Base-by-base conservation (phyloP, 1,140 invertebrate species). In the Sycophila sp. region DNA sequence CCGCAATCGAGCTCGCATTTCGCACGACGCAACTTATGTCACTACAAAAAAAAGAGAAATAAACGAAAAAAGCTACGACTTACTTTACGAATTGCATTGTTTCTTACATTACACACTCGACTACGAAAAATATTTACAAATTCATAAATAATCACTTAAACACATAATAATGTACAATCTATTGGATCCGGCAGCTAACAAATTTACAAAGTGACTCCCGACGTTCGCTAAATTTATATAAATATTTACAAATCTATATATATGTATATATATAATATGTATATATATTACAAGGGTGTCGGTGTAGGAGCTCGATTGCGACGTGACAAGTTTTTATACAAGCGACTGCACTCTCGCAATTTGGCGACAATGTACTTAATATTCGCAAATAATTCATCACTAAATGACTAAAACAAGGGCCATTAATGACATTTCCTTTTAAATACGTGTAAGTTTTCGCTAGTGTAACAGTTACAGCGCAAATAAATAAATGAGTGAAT, bases 401-500 rank as follows among this genome's bases (percentile, higher is more conserved):
- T 60, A 60, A n/a, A 69, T 60, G 56, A 69, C 53, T 69, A 69
- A 11, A 32, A 60, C n/a, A 69, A 51, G 24, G 42, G 36, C 26
- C 17, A 38, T 34, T 6, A 13, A 38, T 13, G 8, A 67, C n/a
- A n/a, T 58, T 34, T 56, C 47, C 28, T 36, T 68, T 36, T 58
- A 59, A 55, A 40, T 60, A 60, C 32, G 11, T 30, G 17, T 32
- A 60, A 60, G 24, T 69, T 60, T 40, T 60, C 15, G 13, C 65
- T 68, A 68, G 30, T 47, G 8, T 60, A 51, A 69, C 66, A 51
- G 60, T 69, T 38, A 69, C 60, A 8, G 24, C 47, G 34, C 30
- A 60, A 69, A 53, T 69, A 60, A 69, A 69, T 60, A 60, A 60
- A 10, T 69, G 26, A 69, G 15, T 69, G 26, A 69, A 69, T 60